Evolutionary conservation across 2,113 vertebrate genomes (phyloP), one percentile per base, ranked within the genome.

Genomic region (Dasyprocta punctata): DNA sequence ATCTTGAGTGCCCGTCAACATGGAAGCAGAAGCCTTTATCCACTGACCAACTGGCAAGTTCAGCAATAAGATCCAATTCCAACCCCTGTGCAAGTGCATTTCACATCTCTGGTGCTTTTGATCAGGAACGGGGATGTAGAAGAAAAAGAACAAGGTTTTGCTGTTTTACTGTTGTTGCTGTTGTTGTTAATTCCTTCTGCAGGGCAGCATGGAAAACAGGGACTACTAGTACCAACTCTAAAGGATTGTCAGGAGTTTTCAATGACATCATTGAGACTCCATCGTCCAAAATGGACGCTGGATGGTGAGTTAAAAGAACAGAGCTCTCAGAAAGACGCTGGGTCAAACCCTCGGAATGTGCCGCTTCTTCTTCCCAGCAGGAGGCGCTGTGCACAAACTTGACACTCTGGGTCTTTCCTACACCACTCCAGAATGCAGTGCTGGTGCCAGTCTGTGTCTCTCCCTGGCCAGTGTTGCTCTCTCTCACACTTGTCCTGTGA

Each of bases 31-130:
- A 38, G 14, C 0, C 5, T 78, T 63, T 38, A 16, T 30, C 1
- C 2, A 19, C 0, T 20, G 24, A 36, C 60, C 60, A 9, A 11
- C 24, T 2, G 22, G 22, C 4, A 14, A 77, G 2, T 6, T 22
- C 3, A 3, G 83, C n/a, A 13, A 7, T 2, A 52, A 52, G 58
- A 63, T 58, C 4, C 0, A n/a, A 78, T 65, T 36, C 58, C 5
- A 78, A 1, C 5, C 30, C 33, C 58, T 56, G 28, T 36, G 41
- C 16, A 73, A 7, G 7, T 1, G 2, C 13, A 4, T 28, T 20
- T 81, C 28, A 6, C 22, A 38, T 52, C 14, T 41, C n/a, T 19
- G 4, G 36, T 33, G 41, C 30, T 13, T 33, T 11, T 0, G 65
- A 1, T 77, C 73, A 69, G 47, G 54, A 36, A 24, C 12, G 14